Evolutionary conservation across 2,888 invertebrate species (phyloP), one percentile per base, ranked within the genome.

Genomic region (Cinara cedri): DNA sequence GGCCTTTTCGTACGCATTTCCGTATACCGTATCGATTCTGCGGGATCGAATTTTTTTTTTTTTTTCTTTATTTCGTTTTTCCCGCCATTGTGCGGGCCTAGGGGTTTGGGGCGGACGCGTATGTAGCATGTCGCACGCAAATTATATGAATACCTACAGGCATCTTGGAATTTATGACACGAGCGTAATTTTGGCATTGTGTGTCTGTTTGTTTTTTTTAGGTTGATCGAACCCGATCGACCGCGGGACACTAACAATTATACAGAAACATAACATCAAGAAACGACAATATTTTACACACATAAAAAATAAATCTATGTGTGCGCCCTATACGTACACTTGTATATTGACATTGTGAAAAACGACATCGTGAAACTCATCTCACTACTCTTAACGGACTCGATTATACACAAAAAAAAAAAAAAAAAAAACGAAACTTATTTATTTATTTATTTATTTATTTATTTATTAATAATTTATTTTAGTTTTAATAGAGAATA

Each of bases 111-210:
- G 34, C 3, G 34, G 34, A 34, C 21, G n/a, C 55, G 71, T 24
- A 24, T 42, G 74, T 65, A 75, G 74, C 62, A 72, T 72, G 71
- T 46, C 71, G 42, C 72, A 60, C 49, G 46, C 60, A 62, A 63
- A 14, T 14, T 44, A 46, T 46, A 24, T 10, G 49, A 14, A n/a
- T n/a, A n/a, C n/a, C n/a, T n/a, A n/a, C n/a, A 49, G 44, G 55
- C 65, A 68, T 68, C 55, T 55, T 76, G 46, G 24, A 66, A 21
- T 44, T 26, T 70, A 60, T 62, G 78, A 78, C 78, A 51, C 78
- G 68, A 78, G 78, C 70, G 78, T 78, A 78, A 78, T 78, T 68
- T 78, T 70, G 78, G 78, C 78, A 78, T 78, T 78, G 78, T 78
- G 76, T 78, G 76, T 78, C 68, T 78, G 76, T 78, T 78, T 78